These are phyloP conservation scores for Syrista parreyssii DNA, from an alignment of 2,888 invertebrate genomes.

Conservation along the genomic window DNA sequence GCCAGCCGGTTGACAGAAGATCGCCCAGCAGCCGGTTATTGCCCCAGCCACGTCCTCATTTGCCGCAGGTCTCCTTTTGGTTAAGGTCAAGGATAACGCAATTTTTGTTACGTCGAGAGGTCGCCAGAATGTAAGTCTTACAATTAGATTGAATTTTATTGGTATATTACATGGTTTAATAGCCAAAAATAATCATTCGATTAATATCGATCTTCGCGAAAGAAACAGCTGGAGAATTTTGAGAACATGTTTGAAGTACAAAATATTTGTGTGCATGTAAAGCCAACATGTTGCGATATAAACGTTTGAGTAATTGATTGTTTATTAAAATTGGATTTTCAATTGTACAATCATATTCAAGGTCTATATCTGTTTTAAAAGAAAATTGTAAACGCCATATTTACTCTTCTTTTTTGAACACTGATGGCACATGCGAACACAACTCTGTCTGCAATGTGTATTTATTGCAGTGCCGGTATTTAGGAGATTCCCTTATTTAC, in stretches of 20 bases:
- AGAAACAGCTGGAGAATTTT: not conserved
- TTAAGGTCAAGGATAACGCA: not conserved
- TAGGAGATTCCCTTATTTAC: not conserved
- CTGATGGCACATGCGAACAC: not conserved
- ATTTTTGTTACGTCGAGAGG: not conserved
- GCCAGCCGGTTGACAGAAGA: not conserved
- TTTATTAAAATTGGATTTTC: not conserved
- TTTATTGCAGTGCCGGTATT: not conserved
- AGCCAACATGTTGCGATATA: not conserved
- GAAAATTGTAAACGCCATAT: too few species aligned
- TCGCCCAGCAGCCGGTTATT: not conserved
- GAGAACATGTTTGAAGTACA: not conserved
- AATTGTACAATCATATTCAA: not conserved
- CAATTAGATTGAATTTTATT: not conserved
- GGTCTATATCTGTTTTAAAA: not conserved
- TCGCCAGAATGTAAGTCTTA: not conserved
- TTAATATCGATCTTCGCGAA: not conserved
- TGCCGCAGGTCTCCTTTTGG: not conserved
- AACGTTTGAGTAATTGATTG: not conserved
- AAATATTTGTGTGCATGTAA: not conserved
- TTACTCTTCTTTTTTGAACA: not conserved
- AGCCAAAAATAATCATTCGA: not conserved
- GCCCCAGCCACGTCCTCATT: not conserved
- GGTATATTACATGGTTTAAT: not conserved
- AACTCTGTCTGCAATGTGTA: not conserved